Base-by-base conservation (phyloP, 1,140 invertebrate genomes). In the Bombus turneri region DNA sequence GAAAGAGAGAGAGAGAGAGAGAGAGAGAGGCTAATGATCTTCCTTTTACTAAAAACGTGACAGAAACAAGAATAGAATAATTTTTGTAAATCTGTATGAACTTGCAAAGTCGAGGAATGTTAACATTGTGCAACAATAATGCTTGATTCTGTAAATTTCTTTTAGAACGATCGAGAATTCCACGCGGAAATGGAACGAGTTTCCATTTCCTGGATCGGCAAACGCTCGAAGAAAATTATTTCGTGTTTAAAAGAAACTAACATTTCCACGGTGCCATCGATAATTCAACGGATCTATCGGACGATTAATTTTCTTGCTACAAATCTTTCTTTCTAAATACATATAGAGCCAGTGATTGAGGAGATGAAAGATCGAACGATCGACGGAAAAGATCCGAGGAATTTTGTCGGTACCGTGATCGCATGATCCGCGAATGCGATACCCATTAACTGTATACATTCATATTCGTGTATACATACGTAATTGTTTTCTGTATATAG, bases 401-500 rank as follows among this genome's bases (percentile, higher is more conserved):
- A 86, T 66, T 66, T 34, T 75, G 39, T 68, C 62, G 62, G 57
- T 47, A 64, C 69, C 69, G 53, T 59, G 66, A 34, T 57, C 25
- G 12, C 59, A 64, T 75, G 59, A 83, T 47, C 66, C 85, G 81
- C 81, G 81, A 90, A 73, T 89, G 88, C 85, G 57, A 87, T 78
- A 81, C 47, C 85, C 76, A 81, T 87, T 80, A 87, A 89, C 78
- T 78, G 76, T 88, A 90, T 72, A 77, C 76, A 72, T 89, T 80
- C 78, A 87, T 69, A 81, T 83, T 76, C 53, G 71, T 83, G 83
- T 89, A 89, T 82, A 87, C 75, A 64, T 89, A 80, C 84, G 82
- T 82, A 79, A 86, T 83, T 87, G 78, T 90, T 86, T 90, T 88
- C 68, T 57, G 76, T 86, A 87, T 90, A 90, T 90, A 89, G 81